Base-by-base conservation (phyloP, 2,888 invertebrate genomes). In the Drosophila testacea region DNA sequence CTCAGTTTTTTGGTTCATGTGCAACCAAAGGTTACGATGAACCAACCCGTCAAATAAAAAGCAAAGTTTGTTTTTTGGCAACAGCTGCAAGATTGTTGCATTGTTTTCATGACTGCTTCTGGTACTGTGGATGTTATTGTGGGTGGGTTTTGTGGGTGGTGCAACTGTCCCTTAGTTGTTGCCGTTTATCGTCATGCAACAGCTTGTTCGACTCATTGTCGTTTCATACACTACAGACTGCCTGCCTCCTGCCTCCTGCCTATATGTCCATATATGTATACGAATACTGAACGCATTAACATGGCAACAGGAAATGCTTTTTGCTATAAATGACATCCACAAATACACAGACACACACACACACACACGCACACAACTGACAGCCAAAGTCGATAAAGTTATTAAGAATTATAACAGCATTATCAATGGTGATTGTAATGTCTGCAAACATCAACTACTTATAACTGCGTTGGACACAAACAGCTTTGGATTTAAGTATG, bases 31-130 rank as follows among this genome's bases (percentile, higher is more conserved):
- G 61, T 76, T 75, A 60, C 60, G 63, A 68, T 50, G 42, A 48
- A 63, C 44, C 72, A 48, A 63, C 44, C 72, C 63, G 60, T 68
- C 72, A 60, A 72, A 76, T 76, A 77, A 75, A 75, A 68, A 57
- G 72, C 60, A 72, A 75, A 77, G 63, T 77, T 77, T 77, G 60
- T 68, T 72, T 77, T 77, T 72, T 46, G 72, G 77, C 77, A 75
- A 76, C 77, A 75, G 68, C 72, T 77, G 75, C 75, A 72, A 72
- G 56, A 72, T 72, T 75, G 75, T 75, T 75, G 77, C 61, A 76
- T 69, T 68, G 46, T 59, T 73, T 57, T 57, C 47, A 47, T 41
- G 55, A 47, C 56, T 47, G 39, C 28, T 51, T 34, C 10, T 34
- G 60, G 22, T 16, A 30, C n/a, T n/a, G 41, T 50, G 30, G 39